Evolutionary conservation across 2,797 vertebrate genomes (phyloP), one percentile per base, ranked within the genome.

Genomic region (Perodicticus potto): DNA sequence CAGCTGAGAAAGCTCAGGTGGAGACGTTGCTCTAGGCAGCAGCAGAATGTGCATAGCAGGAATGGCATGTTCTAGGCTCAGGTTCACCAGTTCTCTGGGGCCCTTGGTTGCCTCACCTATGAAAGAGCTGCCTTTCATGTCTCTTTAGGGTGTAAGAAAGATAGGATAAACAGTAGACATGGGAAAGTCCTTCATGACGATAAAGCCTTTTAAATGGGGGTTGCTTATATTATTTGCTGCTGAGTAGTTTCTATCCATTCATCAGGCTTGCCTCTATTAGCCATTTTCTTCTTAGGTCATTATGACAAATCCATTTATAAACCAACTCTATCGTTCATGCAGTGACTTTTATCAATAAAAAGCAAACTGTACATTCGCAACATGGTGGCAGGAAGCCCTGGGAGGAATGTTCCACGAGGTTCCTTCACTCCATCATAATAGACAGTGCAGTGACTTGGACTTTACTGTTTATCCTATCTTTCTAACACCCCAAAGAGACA

Each of bases 11-110:
- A 3, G 49, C 85, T 92, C 19, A 0, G 81, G 49, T 0, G 0
- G 22, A 81, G 49, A 25, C 20, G 40, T 9, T 2, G 7, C 17
- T 4, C 92, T 27, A 0, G 0, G 9, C n/a, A 29, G 2, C 20
- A 53, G 65, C n/a, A 1, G 22, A 14, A 10, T 29, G 16, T 11
- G 55, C 7, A 0, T 16, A 61, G 3, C 25, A 3, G 27, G 73
- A 80, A 59, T 83, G 40, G 10, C 22, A 2, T 7, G 16, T 16
- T 34, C 3, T 12, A n/a, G 17, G 37, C 17, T 55, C 40, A 4
- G 32, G 14, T 32, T 63, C 5, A 7, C 17, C 2, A 4, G 43
- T 65, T 83, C 7, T 14, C 55, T 3, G 22, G n/a, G 34, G 69
- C 20, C 14, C 40, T 25, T 22, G 29, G 69, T 1, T 7, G 37